Percentiles rank a stretch among this genome's conserved stretches.
These are phyloP conservation scores for Margaritifera margaritifera DNA, from an alignment of 2,888 invertebrate genomes.

Conservation along the genomic window DNA sequence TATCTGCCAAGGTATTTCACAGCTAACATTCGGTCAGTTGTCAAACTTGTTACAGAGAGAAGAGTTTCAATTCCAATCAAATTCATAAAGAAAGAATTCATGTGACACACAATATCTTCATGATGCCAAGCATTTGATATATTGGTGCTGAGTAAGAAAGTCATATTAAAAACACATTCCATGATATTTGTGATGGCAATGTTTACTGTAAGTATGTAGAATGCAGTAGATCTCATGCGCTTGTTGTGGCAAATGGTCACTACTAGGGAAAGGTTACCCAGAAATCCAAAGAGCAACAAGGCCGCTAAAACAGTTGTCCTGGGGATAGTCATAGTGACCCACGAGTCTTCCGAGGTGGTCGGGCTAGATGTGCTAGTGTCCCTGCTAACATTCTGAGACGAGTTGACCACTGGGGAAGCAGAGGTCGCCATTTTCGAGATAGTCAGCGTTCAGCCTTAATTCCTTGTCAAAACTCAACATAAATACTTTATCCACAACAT, in stretches of 20 bases:
- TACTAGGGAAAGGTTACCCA: conserved; percentile 58
- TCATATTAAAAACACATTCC: conserved; percentile 62
- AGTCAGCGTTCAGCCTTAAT: no score
- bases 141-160: conserved; percentile 56
- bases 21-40: conserved; percentile 61
- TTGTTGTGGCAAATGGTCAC: conserved; percentile 55
- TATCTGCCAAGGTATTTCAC: conserved; percentile 49
- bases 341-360: conserved; percentile 1
- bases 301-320: conserved; percentile 51
- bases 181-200: conserved; percentile 56
- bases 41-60: conserved; percentile 48
- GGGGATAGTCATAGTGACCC: conserved; percentile 27
- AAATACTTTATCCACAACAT: no score
- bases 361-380: no score
- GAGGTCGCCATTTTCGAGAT: not conserved
- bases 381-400: no score
- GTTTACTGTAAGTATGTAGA: conserved; percentile 58
- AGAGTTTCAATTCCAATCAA: conserved; percentile 49
- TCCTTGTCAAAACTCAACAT: no score
- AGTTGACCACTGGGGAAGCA: not conserved
- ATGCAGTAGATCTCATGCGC: conserved; percentile 39
- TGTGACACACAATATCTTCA: conserved; percentile 49
- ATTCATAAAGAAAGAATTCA: conserved; percentile 59
- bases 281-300: conserved; percentile 56
- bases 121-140: conserved; percentile 54